Conservation (phyloP, 1,140 invertebrate species). For the Globodera rostochiensis region DNA sequence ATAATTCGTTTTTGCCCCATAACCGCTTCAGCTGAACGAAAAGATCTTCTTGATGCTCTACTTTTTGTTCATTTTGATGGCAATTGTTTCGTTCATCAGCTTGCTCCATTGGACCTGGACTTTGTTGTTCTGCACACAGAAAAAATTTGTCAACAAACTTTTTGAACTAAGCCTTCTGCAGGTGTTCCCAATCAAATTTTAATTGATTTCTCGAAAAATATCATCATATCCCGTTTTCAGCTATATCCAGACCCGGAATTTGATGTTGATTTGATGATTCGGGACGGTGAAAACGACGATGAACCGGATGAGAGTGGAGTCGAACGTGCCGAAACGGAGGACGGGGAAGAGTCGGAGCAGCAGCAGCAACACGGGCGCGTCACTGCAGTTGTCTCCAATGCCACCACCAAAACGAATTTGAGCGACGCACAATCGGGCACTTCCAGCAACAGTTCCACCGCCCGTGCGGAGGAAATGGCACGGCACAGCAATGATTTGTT, state of each 20-base stretch:
- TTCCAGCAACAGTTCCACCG: neutral
- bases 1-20: neutral
- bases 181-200: neutral
- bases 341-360: neutral
- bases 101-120: constrained; percentile 6
- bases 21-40: constrained; percentile 21
- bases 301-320: neutral
- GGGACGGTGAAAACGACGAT: neutral
- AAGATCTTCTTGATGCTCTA: constrained; percentile 28
- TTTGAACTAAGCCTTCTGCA: constrained; percentile 3
- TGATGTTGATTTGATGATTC: neutral
- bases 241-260: neutral
- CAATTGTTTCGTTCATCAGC: constrained; percentile 1
- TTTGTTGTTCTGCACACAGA: constrained; percentile 12
- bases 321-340: neutral
- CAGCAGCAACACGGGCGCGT: neutral
- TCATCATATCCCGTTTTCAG: neutral
- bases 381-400: neutral
- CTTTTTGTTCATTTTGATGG: constrained; percentile 24
- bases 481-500: neutral
- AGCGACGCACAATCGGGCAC: neutral
- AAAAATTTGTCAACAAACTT: constrained; percentile 7
- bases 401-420: neutral
- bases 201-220: no score
- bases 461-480: neutral